These are phyloP conservation scores for Hipparchia sbordonii DNA, from an alignment of 2,888 invertebrate species.

Conservation along the genomic window DNA sequence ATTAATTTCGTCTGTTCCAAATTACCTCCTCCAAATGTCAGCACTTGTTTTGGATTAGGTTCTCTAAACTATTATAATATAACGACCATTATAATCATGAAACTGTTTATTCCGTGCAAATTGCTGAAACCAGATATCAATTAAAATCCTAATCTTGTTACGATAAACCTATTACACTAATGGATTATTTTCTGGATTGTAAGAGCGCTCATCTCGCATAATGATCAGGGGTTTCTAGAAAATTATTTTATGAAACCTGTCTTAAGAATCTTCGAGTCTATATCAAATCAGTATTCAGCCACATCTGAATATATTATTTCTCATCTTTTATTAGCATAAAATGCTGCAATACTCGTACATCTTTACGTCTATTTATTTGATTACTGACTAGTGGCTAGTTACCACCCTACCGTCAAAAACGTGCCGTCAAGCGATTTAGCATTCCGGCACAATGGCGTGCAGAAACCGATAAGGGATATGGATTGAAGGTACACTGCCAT, in stretches of 20 bases:
- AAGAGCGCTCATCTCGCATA: conserved; percentile 48
- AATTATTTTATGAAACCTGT: conserved; percentile 17
- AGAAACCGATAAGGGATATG: no score
- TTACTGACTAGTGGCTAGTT: no score
- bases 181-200: conserved; percentile 51
- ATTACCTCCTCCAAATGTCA: conserved; percentile 6
- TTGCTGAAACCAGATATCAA: conserved; percentile 36
- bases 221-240: conserved; percentile 44
- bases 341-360: no score
- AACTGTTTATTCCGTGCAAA: conserved; percentile 27
- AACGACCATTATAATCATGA: conserved; percentile 8
- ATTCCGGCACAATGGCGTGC: no score
- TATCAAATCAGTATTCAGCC: not conserved
- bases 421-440: no score
- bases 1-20: not conserved
- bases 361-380: no score
- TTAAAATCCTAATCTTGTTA: conserved; percentile 39
- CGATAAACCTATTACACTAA: conserved; percentile 43
- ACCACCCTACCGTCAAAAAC: no score
- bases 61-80: not conserved
- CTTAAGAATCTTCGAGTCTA: not conserved
- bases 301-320: no score
- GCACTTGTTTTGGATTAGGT: conserved; percentile 12
- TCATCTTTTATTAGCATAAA: no score
- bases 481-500: no score